Evolutionary conservation across 2,797 vertebrate species (phyloP), one percentile per base, ranked within the genome.

Genomic region (Chelmon rostratus): DNA sequence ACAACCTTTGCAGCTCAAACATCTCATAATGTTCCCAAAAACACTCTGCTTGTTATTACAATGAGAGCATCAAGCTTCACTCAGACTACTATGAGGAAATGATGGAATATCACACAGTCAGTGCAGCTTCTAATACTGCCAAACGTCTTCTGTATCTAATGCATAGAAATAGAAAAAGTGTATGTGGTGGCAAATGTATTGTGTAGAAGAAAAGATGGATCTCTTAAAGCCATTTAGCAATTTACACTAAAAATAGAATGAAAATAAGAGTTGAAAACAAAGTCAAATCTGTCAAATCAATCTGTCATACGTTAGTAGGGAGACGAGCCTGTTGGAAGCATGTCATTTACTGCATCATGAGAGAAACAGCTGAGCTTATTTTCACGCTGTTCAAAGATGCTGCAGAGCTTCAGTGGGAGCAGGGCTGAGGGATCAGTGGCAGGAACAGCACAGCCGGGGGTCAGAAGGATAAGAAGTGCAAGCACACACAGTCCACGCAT

Each of bases 41-140:
- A 81, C 8, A 73, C 54, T 69, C 31, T n/a, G 47, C 65, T 71
- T 57, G 53, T 63, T 67, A 75, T 62, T 52, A 47, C n/a, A 65
- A 38, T 6, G 28, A 57, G 28, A 62, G 67, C 12, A 64, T 37
- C 49, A 35, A 38, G 61, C 18, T 52, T 69, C 35, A 74, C 65
- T 70, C 56, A 62, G 28, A 42, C 37, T 38, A 54, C 63, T 8
- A 0, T 2, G 16, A 52, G 40, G 54, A 37, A 64, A 76, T 12
- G 42, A 53, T 7, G 54, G 73, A 78, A 82, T 64, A 69, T 50
- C 28, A 18, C 63, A 57, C 68, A 47, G 72, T 13, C 25, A 4
- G 19, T 1, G 33, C 54, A 42, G 28, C 58, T 68, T 66, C 65
- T 46, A 16, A 16, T 19, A 4, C 19, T 6, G 37, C 52, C 42